These are phyloP conservation scores for Cryptotermes secundus DNA, from an alignment of 1,140 invertebrate species.

Conservation along the genomic window DNA sequence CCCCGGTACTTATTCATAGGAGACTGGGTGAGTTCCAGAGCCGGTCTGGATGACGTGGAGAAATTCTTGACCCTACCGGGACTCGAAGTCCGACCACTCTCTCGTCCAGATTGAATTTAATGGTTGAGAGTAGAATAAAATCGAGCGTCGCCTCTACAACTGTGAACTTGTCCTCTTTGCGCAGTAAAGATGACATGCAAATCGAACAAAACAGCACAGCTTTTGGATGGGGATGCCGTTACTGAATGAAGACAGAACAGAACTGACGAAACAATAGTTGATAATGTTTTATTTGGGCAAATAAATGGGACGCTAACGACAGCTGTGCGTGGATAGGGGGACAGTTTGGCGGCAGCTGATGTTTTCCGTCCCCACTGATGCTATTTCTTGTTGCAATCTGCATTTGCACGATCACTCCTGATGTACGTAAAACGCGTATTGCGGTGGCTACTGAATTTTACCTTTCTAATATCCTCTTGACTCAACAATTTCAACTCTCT, in stretches of 20 bases:
- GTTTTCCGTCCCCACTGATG: background rate
- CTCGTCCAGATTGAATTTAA: too few species aligned
- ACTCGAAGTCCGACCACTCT: too few species aligned
- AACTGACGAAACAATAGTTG: background rate
- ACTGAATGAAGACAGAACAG: background rate
- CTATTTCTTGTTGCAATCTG: slow-evolving; percentile 34
- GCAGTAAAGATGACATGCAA: too few species aligned
- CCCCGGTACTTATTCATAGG: too few species aligned
- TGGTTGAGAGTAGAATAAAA: too few species aligned
- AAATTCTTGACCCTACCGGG: too few species aligned
- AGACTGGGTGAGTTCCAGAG: too few species aligned
- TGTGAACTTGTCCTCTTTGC: too few species aligned
- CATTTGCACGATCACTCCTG: background rate
- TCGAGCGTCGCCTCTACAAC: too few species aligned
- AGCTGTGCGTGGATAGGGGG: background rate
- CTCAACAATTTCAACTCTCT: background rate
- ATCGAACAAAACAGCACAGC: too few species aligned
- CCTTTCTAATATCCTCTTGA: background rate
- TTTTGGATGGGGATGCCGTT: too few species aligned
- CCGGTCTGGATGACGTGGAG: too few species aligned
- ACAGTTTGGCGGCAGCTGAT: background rate
- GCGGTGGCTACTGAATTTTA: background rate
- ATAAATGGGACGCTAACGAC: background rate
- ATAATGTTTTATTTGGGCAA: background rate
- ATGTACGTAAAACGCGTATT: background rate